Conservation (phyloP, 2,888 invertebrate species). For the Hipparchia sbordonii region DNA sequence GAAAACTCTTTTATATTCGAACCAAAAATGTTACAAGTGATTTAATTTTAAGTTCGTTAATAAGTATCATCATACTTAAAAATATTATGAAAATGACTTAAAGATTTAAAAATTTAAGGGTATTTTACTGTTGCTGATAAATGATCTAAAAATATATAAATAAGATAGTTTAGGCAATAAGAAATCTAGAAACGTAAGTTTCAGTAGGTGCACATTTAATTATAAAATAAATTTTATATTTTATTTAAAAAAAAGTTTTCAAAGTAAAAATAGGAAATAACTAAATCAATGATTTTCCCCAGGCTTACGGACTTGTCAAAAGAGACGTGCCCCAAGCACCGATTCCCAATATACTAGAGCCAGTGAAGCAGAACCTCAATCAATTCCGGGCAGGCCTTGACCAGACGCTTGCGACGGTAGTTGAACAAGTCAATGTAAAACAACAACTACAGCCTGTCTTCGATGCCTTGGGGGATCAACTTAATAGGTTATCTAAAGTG, state of each 20-base stretch:
- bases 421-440: conserved; percentile 61
- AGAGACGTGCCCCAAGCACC: conserved; percentile 46
- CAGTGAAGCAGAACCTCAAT: conserved; percentile 60
- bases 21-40: too few species aligned
- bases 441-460: conserved; percentile 67
- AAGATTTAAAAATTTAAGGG: too few species aligned
- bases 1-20: too few species aligned
- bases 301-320: conserved; percentile 53
- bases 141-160: too few species aligned
- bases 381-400: conserved; percentile 63
- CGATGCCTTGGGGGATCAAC: conserved; percentile 59
- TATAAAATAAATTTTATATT: too few species aligned
- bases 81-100: too few species aligned
- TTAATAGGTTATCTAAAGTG: conserved; percentile 65
- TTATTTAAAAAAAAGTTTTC: too few species aligned
- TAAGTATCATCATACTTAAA: neutral
- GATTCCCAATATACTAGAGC: conserved; percentile 49
- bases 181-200: too few species aligned
- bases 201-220: too few species aligned
- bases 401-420: conserved; percentile 56
- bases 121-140: too few species aligned
- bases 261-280: neutral
- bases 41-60: neutral
- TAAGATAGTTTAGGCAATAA: too few species aligned
- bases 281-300: conserved; percentile 26